Percentiles rank a stretch among this genome's conserved stretches.
Conservation (phyloP, 2,797 vertebrate genomes). For the Rhinichthys osculus region DNA sequence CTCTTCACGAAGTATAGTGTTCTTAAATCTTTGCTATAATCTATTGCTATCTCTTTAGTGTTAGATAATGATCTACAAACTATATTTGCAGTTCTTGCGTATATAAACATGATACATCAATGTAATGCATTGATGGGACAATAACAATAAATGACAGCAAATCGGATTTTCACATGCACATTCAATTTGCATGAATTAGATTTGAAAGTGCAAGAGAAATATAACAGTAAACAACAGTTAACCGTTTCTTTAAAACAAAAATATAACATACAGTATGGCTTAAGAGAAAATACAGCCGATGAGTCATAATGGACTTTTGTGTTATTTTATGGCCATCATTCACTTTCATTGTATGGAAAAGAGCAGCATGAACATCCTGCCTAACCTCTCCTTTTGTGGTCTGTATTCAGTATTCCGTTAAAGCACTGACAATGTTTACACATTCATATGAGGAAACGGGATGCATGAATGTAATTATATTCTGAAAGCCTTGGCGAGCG, state of each 20-base stretch:
- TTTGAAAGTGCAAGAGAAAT: background rate
- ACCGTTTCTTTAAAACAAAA: background rate
- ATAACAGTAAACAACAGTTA: background rate
- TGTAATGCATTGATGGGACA: background rate
- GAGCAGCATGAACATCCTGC: background rate
- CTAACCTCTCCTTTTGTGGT: background rate
- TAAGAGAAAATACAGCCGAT: too few relatives aligned
- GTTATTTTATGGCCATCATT: background rate
- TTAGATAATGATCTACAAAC: background rate
- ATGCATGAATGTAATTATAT: conserved; percentile 17
- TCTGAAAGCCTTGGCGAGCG: conserved; percentile 5
- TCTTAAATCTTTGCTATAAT: background rate
- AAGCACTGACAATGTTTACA: conserved; percentile 11
- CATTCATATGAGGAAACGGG: background rate
- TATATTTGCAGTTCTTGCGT: background rate
- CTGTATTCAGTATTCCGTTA: background rate
- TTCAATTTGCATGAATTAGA: background rate
- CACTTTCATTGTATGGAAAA: background rate
- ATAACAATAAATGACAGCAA: background rate
- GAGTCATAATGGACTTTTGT: background rate
- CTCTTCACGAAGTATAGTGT: background rate
- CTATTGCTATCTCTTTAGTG: background rate
- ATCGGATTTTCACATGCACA: background rate
- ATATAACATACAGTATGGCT: background rate
- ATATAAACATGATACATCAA: background rate